Evolutionary conservation across 2,113 vertebrate species (phyloP).

Genomic region (Marcusenius ussheri): DNA sequence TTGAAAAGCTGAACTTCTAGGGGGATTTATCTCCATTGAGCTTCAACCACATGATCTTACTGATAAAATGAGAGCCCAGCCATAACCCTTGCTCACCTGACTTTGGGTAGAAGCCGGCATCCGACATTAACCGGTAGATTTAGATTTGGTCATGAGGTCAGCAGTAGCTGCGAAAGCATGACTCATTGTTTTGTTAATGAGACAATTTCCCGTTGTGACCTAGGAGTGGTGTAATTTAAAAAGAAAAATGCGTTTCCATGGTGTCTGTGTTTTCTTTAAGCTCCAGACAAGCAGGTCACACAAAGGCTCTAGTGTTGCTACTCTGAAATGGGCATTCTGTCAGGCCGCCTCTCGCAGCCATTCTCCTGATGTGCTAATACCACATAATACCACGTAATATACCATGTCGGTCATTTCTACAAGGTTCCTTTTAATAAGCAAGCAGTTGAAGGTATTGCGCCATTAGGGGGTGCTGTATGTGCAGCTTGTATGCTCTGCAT

Average conservation of each 20-base stretch:
- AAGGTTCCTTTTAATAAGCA: neutral
- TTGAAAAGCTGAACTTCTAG: neutral
- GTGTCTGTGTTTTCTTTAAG: neutral
- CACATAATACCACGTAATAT: neutral
- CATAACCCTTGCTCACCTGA: neutral
- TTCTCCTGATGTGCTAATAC: neutral
- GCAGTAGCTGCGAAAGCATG: neutral
- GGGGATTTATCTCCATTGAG: neutral
- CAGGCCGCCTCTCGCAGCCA: neutral
- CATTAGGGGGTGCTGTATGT: neutral
- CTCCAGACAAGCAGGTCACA: neutral
- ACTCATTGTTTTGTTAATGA: neutral
- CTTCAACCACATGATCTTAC: neutral
- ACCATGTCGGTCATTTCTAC: neutral
- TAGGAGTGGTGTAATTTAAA: neutral
- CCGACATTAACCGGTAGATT: neutral
- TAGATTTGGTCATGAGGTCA: neutral
- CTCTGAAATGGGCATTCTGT: neutral
- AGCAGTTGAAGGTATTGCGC: neutral
- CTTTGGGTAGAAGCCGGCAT: neutral
- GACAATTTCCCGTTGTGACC: neutral
- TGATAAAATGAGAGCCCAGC: neutral
- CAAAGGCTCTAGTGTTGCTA: neutral
- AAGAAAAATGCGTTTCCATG: neutral
- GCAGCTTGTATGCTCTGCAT: neutral